A percentile compares a stretch with the other conserved stretches of the same genome.
Evolutionary conservation across 2,888 invertebrate genomes (phyloP).

Genomic region (Coelogynopora nodosa): DNA sequence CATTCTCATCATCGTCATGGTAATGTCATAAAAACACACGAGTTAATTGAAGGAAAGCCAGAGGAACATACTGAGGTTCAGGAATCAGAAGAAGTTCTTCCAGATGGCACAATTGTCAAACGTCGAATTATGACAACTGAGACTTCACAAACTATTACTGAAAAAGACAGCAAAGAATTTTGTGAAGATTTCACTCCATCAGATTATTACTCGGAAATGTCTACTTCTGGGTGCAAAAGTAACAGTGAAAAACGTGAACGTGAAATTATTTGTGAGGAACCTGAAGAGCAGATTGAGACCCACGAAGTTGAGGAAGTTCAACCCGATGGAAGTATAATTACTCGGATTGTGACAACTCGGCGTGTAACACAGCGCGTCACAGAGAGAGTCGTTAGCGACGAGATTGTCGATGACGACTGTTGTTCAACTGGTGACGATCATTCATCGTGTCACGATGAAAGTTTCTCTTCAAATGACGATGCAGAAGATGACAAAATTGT

Average conservation of each 20-base stretch:
- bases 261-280: neutral
- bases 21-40: conserved; percentile 29
- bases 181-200: neutral
- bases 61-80: conserved; percentile 8
- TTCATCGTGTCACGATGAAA: neutral
- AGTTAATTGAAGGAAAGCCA: conserved; percentile 33
- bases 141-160: conserved; percentile 1
- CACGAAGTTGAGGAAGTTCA: conserved; percentile 4
- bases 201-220: conserved; percentile 9
- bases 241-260: neutral
- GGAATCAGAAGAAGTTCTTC: conserved; percentile 38
- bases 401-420: neutral
- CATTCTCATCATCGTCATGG: conserved; percentile 34
- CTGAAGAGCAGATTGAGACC: neutral
- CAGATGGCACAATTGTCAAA: conserved; percentile 31
- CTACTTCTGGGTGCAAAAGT: neutral
- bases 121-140: neutral
- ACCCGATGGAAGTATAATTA: conserved; percentile 21
- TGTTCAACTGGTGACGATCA: neutral
- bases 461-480: neutral
- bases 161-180: neutral
- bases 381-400: neutral
- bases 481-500: too few relatives aligned
- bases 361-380: conserved; percentile 17
- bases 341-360: neutral